Base-by-base conservation (phyloP, 2,888 invertebrate genomes). In the Gasteruption jaculator region DNA sequence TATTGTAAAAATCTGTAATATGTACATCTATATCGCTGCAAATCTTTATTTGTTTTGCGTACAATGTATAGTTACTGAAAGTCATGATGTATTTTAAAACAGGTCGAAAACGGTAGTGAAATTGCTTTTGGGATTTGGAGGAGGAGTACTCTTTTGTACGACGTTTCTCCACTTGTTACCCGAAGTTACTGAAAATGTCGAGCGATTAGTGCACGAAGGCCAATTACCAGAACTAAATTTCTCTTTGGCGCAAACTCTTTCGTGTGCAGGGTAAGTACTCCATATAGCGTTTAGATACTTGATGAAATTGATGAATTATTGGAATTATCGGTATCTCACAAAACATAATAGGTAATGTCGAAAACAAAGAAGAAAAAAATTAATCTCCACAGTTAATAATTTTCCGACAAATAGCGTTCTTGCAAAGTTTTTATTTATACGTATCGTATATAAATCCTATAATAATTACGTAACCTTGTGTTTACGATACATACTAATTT, bases 141-240 rank as follows among this genome's bases (percentile, higher is more conserved):
- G 89, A n/a, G 90, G 90, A 7, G 89, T 90, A 1, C 72, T 91
- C 12, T 71, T 91, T 25, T 82, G 84, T 48, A 90, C 90, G 3
- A 88, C 88, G 4, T 88, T 91, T 61, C 70, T 88, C 51, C 90
- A 91, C 60, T 73, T 91, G 56, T 72, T 89, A 40, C 90, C 90
- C 1, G 90, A 90, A 73, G 83, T 90, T 0, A 72, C 79, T 7
- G 83, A 88, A 56, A 78, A 78, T 41, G 77, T 88, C 7, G 73
- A 77, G n/a, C 68, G 75, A 34, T 71, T 86, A 52, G 29, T 73
- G 65, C 73, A 60, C 3, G 46, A 55, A 1, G 76, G 72, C 1
- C 41, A 54, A 14, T 61, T 86, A 27, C 74, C 73, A 0, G 56
- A 72, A 1, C 73, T 82, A 6, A 72, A 75, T 0, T 81, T 87